These are phyloP conservation scores for Addax nasomaculatus DNA, from an alignment of 2,113 vertebrate genomes.

Conservation along the genomic window DNA sequence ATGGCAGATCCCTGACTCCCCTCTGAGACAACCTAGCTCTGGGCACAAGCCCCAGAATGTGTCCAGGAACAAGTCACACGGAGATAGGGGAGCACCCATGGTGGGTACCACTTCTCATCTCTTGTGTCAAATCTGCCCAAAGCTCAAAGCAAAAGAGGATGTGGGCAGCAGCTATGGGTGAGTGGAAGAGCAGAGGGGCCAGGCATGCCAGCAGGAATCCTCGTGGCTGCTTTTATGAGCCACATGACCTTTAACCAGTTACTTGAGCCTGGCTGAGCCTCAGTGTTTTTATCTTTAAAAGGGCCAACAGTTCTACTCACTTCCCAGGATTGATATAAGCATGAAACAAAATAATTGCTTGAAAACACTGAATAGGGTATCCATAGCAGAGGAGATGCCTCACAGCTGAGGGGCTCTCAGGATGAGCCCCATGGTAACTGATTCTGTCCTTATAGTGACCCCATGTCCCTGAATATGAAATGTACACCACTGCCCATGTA, in stretches of 20 bases:
- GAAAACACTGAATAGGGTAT: background rate
- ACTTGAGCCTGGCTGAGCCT: background rate
- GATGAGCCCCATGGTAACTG: background rate
- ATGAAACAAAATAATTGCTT: background rate
- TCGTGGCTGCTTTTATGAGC: background rate
- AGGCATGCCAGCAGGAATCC: background rate
- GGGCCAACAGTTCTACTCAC: background rate
- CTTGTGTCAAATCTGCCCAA: too few relatives aligned
- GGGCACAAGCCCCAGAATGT: background rate
- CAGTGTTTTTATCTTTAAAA: constrained; percentile 3
- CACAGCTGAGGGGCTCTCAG: background rate
- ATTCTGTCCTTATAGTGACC: too few relatives aligned
- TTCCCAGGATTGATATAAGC: background rate
- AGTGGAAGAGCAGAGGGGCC: background rate
- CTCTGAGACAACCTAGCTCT: background rate
- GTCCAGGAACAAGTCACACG: background rate
- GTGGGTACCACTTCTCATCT: background rate
- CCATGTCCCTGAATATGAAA: background rate
- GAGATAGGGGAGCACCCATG: background rate
- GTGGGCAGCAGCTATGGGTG: background rate
- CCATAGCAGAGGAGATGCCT: background rate
- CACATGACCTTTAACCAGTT: background rate
- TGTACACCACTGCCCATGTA: background rate
- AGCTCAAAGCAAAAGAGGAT: background rate
- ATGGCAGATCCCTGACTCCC: background rate